Evolutionary conservation across 2,888 invertebrate genomes (phyloP).

Genomic region (Acleris literana): DNA sequence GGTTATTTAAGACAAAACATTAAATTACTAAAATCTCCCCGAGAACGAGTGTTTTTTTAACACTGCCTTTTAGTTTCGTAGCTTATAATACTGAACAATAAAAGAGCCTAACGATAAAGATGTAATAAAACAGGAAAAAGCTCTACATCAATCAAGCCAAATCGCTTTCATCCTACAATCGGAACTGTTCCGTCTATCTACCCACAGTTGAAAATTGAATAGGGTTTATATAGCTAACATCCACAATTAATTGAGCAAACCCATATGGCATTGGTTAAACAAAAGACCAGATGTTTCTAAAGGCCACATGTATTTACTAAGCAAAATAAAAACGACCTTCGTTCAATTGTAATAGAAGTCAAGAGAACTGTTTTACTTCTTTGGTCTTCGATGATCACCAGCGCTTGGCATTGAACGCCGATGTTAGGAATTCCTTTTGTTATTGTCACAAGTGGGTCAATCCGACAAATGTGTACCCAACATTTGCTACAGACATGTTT

Average conservation of each 20-base stretch:
- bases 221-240: not conserved
- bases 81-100: no score
- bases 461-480: no score
- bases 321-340: conserved; percentile 22
- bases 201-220: conserved; percentile 16
- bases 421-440: conserved; percentile 20
- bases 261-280: conserved; percentile 28
- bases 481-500: not conserved
- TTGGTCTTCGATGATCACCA: conserved; percentile 5
- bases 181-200: conserved; percentile 13
- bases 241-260: conserved; percentile 14
- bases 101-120: no score
- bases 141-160: not conserved
- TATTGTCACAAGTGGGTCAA: conserved; percentile 25
- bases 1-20: no score
- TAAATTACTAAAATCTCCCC: no score
- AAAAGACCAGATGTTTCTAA: conserved; percentile 34
- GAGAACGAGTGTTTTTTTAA: no score
- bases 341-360: conserved; percentile 9
- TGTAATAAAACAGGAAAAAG: not conserved
- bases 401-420: conserved; percentile 18
- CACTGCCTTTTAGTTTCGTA: no score
- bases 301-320: conserved; percentile 12
- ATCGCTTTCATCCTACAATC: conserved; percentile 4
- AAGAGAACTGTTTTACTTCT: not conserved